phyloP scores from a whole-genome alignment of 2,888 invertebrate species.

The Eilema griseolum region DNA sequence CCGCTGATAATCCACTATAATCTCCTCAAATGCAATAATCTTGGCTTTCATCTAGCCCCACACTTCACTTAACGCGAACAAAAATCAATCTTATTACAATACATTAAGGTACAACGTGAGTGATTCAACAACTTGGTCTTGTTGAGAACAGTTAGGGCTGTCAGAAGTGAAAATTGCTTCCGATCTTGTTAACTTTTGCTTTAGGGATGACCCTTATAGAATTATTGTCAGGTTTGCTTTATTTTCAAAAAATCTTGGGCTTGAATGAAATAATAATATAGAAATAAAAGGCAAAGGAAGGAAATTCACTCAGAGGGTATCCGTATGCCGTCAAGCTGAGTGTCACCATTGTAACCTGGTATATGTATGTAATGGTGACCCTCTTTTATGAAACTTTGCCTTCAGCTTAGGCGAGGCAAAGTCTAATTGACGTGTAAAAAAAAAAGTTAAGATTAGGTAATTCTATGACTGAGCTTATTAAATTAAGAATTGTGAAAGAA shows the following conservation, averaged over 20 bases:
- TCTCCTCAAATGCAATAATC: slow-evolving; percentile 63
- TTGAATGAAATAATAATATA: background rate
- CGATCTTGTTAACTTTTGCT: slow-evolving; percentile 65
- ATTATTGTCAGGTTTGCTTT: slow-evolving; percentile 23
- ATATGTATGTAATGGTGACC: too few species aligned
- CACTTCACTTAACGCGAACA: slow-evolving; percentile 5
- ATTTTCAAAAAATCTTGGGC: slow-evolving; percentile 4
- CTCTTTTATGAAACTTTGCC: too few species aligned
- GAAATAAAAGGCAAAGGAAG: background rate
- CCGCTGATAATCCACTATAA: slow-evolving; percentile 62
- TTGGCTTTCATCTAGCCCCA: slow-evolving; percentile 46
- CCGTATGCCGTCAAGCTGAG: too few species aligned
- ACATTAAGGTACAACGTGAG: slow-evolving; percentile 24
- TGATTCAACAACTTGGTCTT: slow-evolving; percentile 28
- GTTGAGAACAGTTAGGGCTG: slow-evolving; percentile 58
- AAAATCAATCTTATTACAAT: slow-evolving; percentile 44
- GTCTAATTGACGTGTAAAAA: too few species aligned
- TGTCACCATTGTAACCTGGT: too few species aligned
- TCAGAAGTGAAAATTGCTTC: slow-evolving; percentile 66
- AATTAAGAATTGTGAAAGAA: too few species aligned
- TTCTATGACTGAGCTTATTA: too few species aligned
- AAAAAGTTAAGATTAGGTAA: too few species aligned
- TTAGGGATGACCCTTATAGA: slow-evolving; percentile 48
- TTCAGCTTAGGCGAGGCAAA: too few species aligned
- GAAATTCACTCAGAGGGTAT: background rate